These are phyloP conservation scores for Callorhinus ursinus DNA, from an alignment of 2,113 vertebrate species.

Conservation along the genomic window DNA sequence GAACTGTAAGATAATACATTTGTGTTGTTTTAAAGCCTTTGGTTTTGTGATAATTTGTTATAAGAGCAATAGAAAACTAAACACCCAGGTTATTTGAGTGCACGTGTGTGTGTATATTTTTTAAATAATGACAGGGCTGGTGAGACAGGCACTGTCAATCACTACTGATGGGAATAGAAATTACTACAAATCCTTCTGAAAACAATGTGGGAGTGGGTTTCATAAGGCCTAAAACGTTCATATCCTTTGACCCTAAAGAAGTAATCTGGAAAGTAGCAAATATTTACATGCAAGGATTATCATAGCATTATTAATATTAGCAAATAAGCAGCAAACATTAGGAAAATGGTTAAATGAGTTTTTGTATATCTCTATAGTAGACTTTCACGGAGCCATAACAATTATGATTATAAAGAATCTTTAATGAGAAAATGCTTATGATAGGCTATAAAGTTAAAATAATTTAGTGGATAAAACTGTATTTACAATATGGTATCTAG, in stretches of 20 bases:
- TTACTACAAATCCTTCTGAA: background rate
- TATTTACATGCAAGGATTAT: background rate
- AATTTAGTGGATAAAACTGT: background rate
- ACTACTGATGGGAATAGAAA: background rate
- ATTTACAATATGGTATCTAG: background rate
- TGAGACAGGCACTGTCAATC: background rate
- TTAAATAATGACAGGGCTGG: background rate
- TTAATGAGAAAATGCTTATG: slow-evolving; percentile 23
- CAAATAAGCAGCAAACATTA: slow-evolving; percentile 29
- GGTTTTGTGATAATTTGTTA: background rate
- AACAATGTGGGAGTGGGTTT: background rate
- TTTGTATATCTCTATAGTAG: background rate
- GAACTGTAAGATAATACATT: background rate
- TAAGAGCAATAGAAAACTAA: background rate
- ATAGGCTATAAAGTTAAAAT: background rate
- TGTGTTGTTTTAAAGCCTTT: slow-evolving; percentile 1
- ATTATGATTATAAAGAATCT: background rate
- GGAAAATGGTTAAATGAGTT: slow-evolving; percentile 36
- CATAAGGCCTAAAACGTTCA: background rate
- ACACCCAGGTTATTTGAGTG: background rate
- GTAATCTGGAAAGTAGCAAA: slow-evolving; percentile 14
- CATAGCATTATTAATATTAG: slow-evolving; percentile 33
- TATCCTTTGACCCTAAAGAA: background rate
- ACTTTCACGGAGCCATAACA: background rate
- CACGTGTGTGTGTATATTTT: background rate